These are phyloP conservation scores for Phenganax stokvisi DNA, from an alignment of 92 coral and sea anemone species.

Conservation along the genomic window DNA sequence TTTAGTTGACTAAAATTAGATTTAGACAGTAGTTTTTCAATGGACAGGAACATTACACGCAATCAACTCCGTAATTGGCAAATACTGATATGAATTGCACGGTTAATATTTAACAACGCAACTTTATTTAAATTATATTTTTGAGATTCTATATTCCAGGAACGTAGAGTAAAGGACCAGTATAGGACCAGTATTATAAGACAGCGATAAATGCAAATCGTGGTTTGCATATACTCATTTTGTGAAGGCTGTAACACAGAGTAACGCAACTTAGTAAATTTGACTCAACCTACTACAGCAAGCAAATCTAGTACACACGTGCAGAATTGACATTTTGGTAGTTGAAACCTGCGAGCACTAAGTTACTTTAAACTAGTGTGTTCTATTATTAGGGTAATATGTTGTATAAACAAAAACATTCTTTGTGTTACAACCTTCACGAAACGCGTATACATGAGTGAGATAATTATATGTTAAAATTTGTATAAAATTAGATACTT, in stretches of 20 bases:
- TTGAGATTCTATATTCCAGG: constrained; percentile 8
- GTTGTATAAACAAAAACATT: neutral
- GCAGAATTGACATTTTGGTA: neutral
- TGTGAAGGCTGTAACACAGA: constrained; percentile 9
- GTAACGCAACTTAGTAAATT: neutral
- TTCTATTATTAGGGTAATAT: too few relatives aligned
- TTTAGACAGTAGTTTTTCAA: neutral
- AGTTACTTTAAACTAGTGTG: too few relatives aligned
- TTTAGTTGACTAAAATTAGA: neutral
- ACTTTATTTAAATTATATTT: constrained; percentile 12
- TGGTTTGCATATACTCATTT: neutral
- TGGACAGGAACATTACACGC: neutral
- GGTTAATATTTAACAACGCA: constrained; percentile 7
- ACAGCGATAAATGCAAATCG: neutral
- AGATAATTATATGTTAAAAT: neutral
- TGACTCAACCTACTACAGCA: neutral
- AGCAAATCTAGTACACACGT: neutral
- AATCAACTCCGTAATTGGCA: neutral
- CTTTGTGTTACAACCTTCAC: constrained; percentile 1
- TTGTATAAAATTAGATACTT: constrained; percentile 10
- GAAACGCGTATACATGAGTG: neutral
- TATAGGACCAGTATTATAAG: neutral
- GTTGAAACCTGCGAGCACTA: neutral
- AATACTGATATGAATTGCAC: neutral
- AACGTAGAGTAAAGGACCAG: neutral